phyloP scores from a whole-genome alignment of 2,797 vertebrate genomes.

The Corythornis leucogaster region DNA sequence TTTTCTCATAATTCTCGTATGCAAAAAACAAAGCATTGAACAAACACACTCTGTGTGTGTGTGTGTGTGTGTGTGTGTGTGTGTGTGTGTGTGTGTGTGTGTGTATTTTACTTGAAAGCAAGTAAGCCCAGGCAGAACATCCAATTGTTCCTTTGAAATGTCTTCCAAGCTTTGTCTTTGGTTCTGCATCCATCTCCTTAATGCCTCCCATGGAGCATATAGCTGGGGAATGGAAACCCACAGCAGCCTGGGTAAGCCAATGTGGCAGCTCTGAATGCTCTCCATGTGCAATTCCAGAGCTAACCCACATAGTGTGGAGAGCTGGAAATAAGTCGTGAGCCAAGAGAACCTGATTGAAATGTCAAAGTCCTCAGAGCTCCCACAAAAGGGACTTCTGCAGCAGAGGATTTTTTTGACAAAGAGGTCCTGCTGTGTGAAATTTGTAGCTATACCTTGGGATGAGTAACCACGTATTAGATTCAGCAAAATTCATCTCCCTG shows the following conservation, averaged over 20 bases:
- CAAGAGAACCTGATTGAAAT: constrained; percentile 35
- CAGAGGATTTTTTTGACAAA: constrained; percentile 20
- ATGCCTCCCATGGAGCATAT: neutral
- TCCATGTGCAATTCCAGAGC: neutral
- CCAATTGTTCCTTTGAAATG: neutral
- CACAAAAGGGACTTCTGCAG: neutral
- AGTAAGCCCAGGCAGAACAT: neutral
- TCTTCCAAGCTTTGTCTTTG: neutral
- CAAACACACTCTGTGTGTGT: no score
- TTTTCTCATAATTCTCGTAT: neutral
- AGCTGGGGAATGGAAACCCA: neutral
- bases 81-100: neutral
- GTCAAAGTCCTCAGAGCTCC: constrained; percentile 50
- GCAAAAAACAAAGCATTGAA: neutral
- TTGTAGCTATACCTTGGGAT: neutral
- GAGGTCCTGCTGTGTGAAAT: constrained; percentile 22
- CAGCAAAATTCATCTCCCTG: neutral
- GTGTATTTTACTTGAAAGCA: neutral
- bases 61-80: no score
- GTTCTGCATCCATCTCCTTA: neutral
- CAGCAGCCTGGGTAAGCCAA: rapidly evolving
- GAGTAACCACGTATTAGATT: neutral
- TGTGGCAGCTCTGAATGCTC: rapidly evolving
- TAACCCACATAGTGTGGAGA: neutral
- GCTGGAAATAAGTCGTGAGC: neutral